These are phyloP conservation scores for Mythimna albipuncta DNA, from an alignment of 2,888 invertebrate species.

Conservation along the genomic window DNA sequence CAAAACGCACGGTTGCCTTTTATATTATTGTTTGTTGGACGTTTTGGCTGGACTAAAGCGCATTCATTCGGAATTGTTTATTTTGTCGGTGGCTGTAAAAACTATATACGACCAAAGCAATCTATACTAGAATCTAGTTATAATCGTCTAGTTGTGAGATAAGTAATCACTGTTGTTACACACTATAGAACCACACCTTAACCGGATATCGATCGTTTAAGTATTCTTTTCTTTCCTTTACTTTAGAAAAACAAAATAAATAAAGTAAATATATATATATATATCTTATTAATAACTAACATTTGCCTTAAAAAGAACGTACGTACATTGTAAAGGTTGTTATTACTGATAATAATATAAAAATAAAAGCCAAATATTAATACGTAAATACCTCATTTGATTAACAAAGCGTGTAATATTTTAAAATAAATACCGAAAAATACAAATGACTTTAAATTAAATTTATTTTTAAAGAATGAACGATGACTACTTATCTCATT, in stretches of 20 bases:
- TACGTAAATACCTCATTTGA: slow-evolving; percentile 41
- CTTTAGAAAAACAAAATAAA: slow-evolving; percentile 1
- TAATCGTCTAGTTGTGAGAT: slow-evolving; percentile 69
- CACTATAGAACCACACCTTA: slow-evolving; percentile 42
- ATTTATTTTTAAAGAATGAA: slow-evolving; percentile 27
- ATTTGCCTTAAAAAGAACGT: slow-evolving; percentile 52
- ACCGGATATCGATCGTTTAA: slow-evolving; percentile 8
- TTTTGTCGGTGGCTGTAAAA: slow-evolving; percentile 69
- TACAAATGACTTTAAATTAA: not conserved
- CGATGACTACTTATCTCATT: slow-evolving; percentile 68
- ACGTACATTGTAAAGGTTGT: slow-evolving; percentile 57
- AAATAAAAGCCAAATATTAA: slow-evolving; percentile 39
- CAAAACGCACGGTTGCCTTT: slow-evolving; percentile 26
- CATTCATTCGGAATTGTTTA: slow-evolving; percentile 48
- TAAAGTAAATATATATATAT: slow-evolving; percentile 10
- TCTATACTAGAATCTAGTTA: slow-evolving; percentile 76
- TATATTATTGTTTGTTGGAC: slow-evolving; percentile 19
- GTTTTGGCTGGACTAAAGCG: slow-evolving; percentile 55
- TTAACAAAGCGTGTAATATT: slow-evolving; percentile 21
- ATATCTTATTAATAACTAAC: slow-evolving; percentile 10
- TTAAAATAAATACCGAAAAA: slow-evolving; percentile 5
- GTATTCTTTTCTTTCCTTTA: not conserved
- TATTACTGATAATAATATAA: slow-evolving; percentile 48
- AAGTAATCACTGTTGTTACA: slow-evolving; percentile 66
- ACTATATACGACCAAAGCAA: slow-evolving; percentile 83